These are phyloP conservation scores for Chondrilla cf. caribensis DNA, from an alignment of 37 sponge, comb jelly and placozoan species.

Conservation along the genomic window DNA sequence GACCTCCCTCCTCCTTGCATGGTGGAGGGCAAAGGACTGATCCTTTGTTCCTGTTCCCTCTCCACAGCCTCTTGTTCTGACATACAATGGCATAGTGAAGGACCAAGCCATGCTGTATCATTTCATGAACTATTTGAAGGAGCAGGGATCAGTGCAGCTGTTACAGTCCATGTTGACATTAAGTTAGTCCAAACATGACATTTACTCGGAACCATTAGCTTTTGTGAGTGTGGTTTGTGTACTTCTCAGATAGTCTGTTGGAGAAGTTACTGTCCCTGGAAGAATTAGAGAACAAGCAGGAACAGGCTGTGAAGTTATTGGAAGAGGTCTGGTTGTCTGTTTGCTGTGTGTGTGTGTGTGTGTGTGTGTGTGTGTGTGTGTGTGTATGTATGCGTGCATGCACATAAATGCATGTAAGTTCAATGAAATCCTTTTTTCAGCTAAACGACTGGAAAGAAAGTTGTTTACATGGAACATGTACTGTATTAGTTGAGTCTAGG, in stretches of 20 bases:
- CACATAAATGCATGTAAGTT: neutral
- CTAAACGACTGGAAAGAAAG: no score
- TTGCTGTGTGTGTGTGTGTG: constrained; percentile 40
- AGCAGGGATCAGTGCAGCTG: constrained; percentile 26
- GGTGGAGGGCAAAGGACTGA: no score
- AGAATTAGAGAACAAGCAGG: neutral
- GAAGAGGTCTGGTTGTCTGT: constrained; percentile 11
- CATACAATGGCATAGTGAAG: no score
- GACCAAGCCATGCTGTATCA: constrained; percentile 34
- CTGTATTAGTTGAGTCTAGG: no score
- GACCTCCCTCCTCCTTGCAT: no score
- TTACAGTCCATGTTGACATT: constrained; percentile 40
- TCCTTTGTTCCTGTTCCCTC: no score
- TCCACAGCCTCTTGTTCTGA: no score
- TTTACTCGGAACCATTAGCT: neutral
- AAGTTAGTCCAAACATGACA: constrained; percentile 6
- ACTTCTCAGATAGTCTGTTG: neutral
- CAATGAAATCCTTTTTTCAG: neutral
- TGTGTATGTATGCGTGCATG: neutral
- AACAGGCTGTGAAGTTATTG: neutral
- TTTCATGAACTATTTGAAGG: constrained; percentile 69
- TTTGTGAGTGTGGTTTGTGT: neutral
- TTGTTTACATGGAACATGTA: no score
- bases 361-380: constrained; percentile 35
- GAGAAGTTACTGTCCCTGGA: neutral